Conservation (phyloP, 2,888 invertebrate species). For the Taphrorychus bicolor region DNA sequence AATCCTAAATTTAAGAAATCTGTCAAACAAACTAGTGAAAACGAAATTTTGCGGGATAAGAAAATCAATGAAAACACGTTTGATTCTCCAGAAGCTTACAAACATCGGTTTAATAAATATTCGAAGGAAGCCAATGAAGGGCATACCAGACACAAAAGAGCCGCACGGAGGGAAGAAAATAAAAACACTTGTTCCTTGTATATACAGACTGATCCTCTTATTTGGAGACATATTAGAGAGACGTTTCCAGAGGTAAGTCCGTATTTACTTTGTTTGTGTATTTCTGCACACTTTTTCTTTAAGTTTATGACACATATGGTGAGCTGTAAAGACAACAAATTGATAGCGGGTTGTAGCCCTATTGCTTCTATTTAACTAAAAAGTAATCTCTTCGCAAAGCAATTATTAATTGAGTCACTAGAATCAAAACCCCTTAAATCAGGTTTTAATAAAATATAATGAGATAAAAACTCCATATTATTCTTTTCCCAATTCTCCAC, state of each 20-base stretch:
- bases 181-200: constrained; percentile 93
- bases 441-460: no score
- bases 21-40: constrained; percentile 18
- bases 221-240: constrained; percentile 93
- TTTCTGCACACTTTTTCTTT: no score
- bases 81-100: constrained; percentile 45
- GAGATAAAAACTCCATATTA: no score
- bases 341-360: no score
- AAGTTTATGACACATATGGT: no score
- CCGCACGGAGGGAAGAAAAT: constrained; percentile 72
- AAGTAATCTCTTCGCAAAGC: no score
- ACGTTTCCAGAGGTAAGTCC: constrained; percentile 77
- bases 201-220: constrained; percentile 97
- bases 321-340: no score
- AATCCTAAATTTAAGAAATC: background rate
- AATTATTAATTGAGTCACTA: no score
- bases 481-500: no score
- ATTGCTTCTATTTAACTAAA: no score
- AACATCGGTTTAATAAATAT: constrained; percentile 75
- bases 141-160: constrained; percentile 54
- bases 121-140: constrained; percentile 75
- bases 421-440: no score
- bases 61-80: constrained; percentile 31
- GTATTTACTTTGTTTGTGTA: no score
- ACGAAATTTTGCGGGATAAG: constrained; percentile 15